Conservation (phyloP, 2,113 vertebrate genomes). For the Hippocampus guttulatus region DNA sequence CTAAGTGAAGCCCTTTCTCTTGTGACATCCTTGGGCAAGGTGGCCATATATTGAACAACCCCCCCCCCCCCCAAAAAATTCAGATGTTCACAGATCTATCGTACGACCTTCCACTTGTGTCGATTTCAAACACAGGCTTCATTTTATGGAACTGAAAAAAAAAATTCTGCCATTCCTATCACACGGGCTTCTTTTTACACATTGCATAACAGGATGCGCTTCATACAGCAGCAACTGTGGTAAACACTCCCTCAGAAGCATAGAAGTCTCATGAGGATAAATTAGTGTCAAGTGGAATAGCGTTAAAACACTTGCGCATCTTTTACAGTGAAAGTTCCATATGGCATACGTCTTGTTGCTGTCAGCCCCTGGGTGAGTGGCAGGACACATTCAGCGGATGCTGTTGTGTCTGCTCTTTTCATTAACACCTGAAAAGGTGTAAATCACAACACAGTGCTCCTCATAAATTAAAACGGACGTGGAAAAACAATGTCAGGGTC, state of each 20-base stretch:
- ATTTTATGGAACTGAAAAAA: not conserved
- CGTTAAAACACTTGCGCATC: not conserved
- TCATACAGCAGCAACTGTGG: slow-evolving; percentile 5
- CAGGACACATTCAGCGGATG: slow-evolving; percentile 34
- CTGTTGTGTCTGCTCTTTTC: slow-evolving; percentile 57
- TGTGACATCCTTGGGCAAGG: not conserved
- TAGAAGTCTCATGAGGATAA: slow-evolving; percentile 18
- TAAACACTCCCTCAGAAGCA: slow-evolving; percentile 19
- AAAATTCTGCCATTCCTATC: slow-evolving; percentile 8
- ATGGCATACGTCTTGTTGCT: slow-evolving; percentile 20
- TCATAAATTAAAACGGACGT: slow-evolving; percentile 53
- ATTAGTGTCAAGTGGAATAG: slow-evolving; percentile 23
- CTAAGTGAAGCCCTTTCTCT: not conserved
- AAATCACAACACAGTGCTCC: slow-evolving; percentile 44
- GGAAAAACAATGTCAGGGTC: slow-evolving; percentile 26
- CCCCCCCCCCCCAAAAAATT: not conserved
- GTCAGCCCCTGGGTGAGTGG: slow-evolving; percentile 26
- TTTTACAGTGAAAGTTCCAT: slow-evolving; percentile 21
- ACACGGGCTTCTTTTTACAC: slow-evolving; percentile 7
- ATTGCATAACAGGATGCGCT: slow-evolving; percentile 13
- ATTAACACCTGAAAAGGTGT: slow-evolving; percentile 67
- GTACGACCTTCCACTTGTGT: not conserved
- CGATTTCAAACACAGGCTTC: not conserved
- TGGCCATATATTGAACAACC: not conserved
- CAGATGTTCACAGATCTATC: not conserved